phyloP scores from a whole-genome alignment of 2,888 invertebrate species.

The Oscheius sp. region DNA sequence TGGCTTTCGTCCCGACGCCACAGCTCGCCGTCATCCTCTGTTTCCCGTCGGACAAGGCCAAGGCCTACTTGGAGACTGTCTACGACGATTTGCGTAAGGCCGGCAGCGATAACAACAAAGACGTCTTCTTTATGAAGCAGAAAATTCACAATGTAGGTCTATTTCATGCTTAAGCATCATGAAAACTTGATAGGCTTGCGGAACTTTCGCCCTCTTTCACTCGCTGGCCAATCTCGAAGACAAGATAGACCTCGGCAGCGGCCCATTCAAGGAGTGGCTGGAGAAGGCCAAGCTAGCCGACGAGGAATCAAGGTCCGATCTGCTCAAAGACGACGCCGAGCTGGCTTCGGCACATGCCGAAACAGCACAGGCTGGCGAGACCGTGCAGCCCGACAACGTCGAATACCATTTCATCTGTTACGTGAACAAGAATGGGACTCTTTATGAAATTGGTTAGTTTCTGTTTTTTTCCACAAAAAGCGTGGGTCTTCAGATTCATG shows the following conservation, averaged over 20 bases:
- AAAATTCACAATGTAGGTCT: constrained; percentile 52
- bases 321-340: constrained; percentile 45
- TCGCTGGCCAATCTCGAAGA: constrained; percentile 83
- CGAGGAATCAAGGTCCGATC: constrained; percentile 62
- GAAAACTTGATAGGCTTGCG: constrained; percentile 81
- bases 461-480: neutral
- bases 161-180: neutral
- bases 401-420: constrained; percentile 71
- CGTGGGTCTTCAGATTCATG: constrained; percentile 60
- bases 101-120: constrained; percentile 38
- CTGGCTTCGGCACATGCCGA: constrained; percentile 53
- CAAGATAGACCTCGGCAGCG: constrained; percentile 60
- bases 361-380: constrained; percentile 63
- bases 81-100: constrained; percentile 53
- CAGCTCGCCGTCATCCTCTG: constrained; percentile 86
- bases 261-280: constrained; percentile 65
- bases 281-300: constrained; percentile 56
- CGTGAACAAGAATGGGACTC: constrained; percentile 59
- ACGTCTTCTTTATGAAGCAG: constrained; percentile 70
- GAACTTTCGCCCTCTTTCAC: constrained; percentile 93
- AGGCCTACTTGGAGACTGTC: constrained; percentile 55
- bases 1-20: constrained; percentile 87
- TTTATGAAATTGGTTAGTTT: constrained; percentile 67
- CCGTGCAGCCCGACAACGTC: constrained; percentile 55
- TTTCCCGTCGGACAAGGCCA: constrained; percentile 67